These are phyloP conservation scores for Contarinia nasturtii DNA, from an alignment of 1,140 invertebrate genomes.

Conservation along the genomic window DNA sequence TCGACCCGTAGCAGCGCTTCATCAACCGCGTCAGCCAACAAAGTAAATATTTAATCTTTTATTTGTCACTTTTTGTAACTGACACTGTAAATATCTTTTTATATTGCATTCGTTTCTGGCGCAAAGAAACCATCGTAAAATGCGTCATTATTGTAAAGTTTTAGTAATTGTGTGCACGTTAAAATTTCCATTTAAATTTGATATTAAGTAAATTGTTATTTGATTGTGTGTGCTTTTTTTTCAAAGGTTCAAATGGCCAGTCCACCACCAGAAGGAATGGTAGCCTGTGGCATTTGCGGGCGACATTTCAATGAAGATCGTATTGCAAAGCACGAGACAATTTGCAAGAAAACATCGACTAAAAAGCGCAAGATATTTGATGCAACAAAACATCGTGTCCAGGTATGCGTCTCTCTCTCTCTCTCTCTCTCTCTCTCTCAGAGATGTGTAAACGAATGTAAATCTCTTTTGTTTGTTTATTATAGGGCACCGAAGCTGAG, in stretches of 20 bases:
- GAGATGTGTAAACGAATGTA: neutral
- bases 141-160: too few species aligned
- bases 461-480: conserved; percentile 1
- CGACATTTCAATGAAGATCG: conserved; percentile 62
- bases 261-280: conserved; percentile 22
- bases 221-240: neutral
- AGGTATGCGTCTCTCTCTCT: conserved; percentile 14
- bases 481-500: conserved; percentile 69
- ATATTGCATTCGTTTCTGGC: too few species aligned
- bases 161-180: too few species aligned
- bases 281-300: conserved; percentile 41
- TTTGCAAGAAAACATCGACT: conserved; percentile 50
- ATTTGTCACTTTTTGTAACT: neutral
- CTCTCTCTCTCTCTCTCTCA: neutral
- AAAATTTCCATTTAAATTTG: too few species aligned
- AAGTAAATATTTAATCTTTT: too few species aligned
- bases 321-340: conserved; percentile 57
- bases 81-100: too few species aligned
- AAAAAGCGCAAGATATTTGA: conserved; percentile 80
- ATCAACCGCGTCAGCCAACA: too few species aligned
- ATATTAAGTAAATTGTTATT: neutral
- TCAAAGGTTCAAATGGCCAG: neutral
- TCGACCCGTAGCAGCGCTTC: too few species aligned
- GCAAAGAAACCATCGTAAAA: too few species aligned
- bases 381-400: conserved; percentile 57